These are phyloP conservation scores for Paguma larvata DNA, from an alignment of 2,797 vertebrate species.

Conservation along the genomic window DNA sequence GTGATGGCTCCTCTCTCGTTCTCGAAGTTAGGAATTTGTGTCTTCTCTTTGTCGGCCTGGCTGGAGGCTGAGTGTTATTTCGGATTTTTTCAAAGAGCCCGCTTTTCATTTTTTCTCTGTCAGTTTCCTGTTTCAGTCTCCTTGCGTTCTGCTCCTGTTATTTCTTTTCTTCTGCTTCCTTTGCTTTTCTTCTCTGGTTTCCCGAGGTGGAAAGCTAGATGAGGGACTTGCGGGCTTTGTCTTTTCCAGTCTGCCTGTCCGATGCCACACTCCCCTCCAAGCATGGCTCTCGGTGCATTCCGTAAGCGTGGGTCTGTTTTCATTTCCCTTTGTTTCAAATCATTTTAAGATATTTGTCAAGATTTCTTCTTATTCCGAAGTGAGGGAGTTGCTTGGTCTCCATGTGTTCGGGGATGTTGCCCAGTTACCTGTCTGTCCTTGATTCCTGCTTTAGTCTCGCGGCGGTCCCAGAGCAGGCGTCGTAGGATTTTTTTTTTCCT, in stretches of 20 bases:
- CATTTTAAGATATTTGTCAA: neutral
- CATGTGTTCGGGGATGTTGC: neutral
- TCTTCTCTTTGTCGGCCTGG: neutral
- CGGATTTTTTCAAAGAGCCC: neutral
- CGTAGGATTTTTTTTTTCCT: too few species aligned
- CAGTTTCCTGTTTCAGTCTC: neutral
- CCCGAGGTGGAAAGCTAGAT: neutral
- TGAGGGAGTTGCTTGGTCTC: neutral
- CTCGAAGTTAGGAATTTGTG: fast-evolving
- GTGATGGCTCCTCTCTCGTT: neutral
- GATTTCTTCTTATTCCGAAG: neutral
- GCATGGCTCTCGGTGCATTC: neutral
- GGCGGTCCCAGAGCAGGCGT: neutral
- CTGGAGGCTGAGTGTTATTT: neutral
- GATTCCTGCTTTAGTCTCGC: neutral
- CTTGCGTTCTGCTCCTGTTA: neutral
- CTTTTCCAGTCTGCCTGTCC: neutral
- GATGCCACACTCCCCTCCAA: too few species aligned
- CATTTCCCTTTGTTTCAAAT: neutral
- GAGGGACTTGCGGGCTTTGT: neutral
- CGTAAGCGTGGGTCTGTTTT: fast-evolving
- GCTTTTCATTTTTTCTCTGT: neutral
- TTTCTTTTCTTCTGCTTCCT: neutral
- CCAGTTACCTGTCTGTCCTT: neutral
- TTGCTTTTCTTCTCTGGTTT: neutral